Evolutionary conservation across 2,888 invertebrate genomes (phyloP), one percentile per base, ranked within the genome.

Genomic region (Synanthedon formicaeformis): DNA sequence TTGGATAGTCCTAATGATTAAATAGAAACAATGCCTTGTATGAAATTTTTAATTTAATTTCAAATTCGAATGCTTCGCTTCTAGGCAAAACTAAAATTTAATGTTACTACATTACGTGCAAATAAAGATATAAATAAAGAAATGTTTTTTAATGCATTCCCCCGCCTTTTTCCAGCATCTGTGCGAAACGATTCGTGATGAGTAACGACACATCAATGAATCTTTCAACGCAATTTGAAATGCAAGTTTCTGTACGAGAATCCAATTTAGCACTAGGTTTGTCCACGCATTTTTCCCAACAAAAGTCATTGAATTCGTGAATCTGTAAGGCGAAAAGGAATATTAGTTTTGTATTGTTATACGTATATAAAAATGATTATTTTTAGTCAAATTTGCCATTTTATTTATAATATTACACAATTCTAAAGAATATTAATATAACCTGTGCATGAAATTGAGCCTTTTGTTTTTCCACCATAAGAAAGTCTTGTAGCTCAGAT

Each of bases 271-370:
- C 91, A 41, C 94, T 91, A 4, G 97, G 96, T 70, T 96, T 96
- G 53, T 96, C 96, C 41, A 98, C 91, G 74, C 98, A 98, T 75
- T 96, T 96, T 14, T 98, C 97, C 98, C 98, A 98, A 75, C 98
- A 98, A 60, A 95, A 91, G 68, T 97, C 97, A 66, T 95, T 96
- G 75, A 98, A 94, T 76, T 95, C 94, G 67, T 96, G 96, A 58
- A 98, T 94, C 96, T 97, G 74, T 54, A 89, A 89, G 59, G 34
- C 34, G 10, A 45, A 45, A 6, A 45, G 14, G 14, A 45, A 45
- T 8, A 2, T 45, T 45, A 45, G 14, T 11, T 45, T 45, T n/a
- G 13, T 13, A 45, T 6, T 45, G 11, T 13, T 13, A 45, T 13
- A 11, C n/a, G n/a, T 0, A 2, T 2, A 45, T 14, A n/a, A 13